Percentiles rank a stretch among this genome's conserved stretches.
Conservation (phyloP, 2,113 vertebrate species). For the Nerophis lumbriciformis region DNA sequence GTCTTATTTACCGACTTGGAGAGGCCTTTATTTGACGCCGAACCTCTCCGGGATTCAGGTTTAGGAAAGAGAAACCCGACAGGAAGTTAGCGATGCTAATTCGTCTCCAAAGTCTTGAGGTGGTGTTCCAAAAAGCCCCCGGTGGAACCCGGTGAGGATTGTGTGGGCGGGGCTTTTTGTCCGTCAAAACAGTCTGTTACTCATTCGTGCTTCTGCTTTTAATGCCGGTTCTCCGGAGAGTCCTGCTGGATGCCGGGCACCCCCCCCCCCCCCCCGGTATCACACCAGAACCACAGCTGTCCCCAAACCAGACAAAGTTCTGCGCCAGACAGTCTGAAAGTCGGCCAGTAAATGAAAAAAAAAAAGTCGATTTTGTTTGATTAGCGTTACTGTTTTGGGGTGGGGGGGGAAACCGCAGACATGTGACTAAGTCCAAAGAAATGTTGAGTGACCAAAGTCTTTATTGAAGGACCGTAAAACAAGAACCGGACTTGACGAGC, state of each 20-base stretch:
- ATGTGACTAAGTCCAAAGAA: slow-evolving; percentile 13
- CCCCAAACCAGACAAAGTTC: slow-evolving; percentile 53
- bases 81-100: slow-evolving; percentile 22
- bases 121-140: slow-evolving; percentile 32
- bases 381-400: slow-evolving; percentile 24
- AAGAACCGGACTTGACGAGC: slow-evolving; percentile 34
- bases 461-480: slow-evolving; percentile 38
- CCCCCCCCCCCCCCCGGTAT: slow-evolving; percentile 23
- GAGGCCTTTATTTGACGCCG: slow-evolving; percentile 39
- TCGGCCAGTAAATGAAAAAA: slow-evolving; percentile 46
- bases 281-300: slow-evolving; percentile 62
- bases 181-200: slow-evolving; percentile 60
- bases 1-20: slow-evolving; percentile 35
- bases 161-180: slow-evolving; percentile 51
- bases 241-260: slow-evolving; percentile 52
- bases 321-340: slow-evolving; percentile 56
- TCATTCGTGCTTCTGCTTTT: slow-evolving; percentile 28
- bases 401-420: slow-evolving; percentile 27
- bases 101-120: slow-evolving; percentile 24
- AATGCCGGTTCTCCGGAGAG: slow-evolving; percentile 22
- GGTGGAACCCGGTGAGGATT: slow-evolving; percentile 51
- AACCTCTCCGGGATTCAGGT: slow-evolving; percentile 15
- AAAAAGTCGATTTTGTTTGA: slow-evolving; percentile 37
- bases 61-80: slow-evolving; percentile 19
- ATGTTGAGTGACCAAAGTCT: slow-evolving; percentile 26